Conservation (phyloP, 2,113 vertebrate genomes). For the Phalacrocorax pelagicus region DNA sequence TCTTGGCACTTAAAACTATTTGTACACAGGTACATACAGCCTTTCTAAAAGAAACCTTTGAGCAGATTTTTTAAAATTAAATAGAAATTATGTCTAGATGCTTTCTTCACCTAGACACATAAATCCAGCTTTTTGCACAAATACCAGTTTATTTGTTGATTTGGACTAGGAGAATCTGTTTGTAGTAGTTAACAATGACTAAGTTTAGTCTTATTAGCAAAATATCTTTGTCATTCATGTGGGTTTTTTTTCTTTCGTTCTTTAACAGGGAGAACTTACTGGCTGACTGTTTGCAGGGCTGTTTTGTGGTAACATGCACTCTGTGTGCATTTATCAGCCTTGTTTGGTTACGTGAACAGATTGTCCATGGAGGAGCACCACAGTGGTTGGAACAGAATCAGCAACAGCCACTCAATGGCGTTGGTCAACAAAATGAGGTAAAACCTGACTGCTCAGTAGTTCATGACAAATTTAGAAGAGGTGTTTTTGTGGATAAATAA, state of each 20-base stretch:
- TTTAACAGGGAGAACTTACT: conserved; percentile 90
- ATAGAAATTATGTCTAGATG: neutral
- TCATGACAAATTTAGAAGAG: neutral
- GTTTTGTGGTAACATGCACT: conserved; percentile 96
- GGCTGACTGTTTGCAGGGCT: conserved; percentile 95
- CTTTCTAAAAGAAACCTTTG: neutral
- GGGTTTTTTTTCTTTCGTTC: neutral
- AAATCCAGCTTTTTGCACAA: neutral
- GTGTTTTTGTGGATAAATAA: neutral
- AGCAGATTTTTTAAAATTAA: neutral
- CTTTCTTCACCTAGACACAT: neutral
- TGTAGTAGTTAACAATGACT: neutral
- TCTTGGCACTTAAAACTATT: neutral
- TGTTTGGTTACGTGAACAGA: conserved; percentile 97
- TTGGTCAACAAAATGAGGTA: conserved; percentile 88
- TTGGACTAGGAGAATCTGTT: neutral
- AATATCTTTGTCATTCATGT: neutral
- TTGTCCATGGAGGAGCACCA: conserved; percentile 92
- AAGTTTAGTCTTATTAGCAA: neutral
- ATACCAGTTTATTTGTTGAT: neutral
- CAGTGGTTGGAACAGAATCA: conserved; percentile 93
- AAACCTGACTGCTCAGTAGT: neutral
- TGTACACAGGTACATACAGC: neutral
- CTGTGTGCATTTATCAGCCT: conserved; percentile 98
- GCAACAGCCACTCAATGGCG: conserved; percentile 83